Evolutionary conservation across 2,113 vertebrate genomes (phyloP), one percentile per base, ranked within the genome.

Genomic region (Albula goreensis): DNA sequence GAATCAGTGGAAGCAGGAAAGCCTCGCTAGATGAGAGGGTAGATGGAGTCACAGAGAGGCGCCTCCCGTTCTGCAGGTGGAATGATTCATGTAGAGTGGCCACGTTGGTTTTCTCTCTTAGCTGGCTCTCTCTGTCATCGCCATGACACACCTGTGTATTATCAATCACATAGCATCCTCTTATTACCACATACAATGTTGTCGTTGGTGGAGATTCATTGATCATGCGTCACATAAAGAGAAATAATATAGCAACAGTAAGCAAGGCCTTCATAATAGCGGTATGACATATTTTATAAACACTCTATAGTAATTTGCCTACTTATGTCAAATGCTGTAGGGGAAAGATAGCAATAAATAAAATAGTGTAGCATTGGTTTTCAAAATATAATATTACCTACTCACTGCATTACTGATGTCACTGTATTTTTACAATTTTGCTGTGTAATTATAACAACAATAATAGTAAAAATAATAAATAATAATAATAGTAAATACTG

Each of bases 1-100:
- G 50, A 78, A 66, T 85, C 83, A 74, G 49, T n/a, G 51, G 50
- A 52, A 5, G 17, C 0, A 52, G 19, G 31, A 4, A 60, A 41
- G 31, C 12, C 48, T 41, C 31, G 31, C 31, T 41, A 41, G 31
- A 41, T 41, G 31, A 41, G 31, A 41, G 31, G 31, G 31, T 6
- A 56, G 53, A 56, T 0, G 2, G 53, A 56, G 53, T 9, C 7
- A 56, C 7, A 6, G 53, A 22, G 60, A 66, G 60, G 2, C 22
- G n/a, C 9, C 74, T 17, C 83, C 70, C 51, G 52, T 50, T 60
- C 84, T 79, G 74, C 31, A n/a, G 83, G 52, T 78, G 25, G 57
- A 80, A 85, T 57, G 84, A 85, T 85, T 85, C 84, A 57, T 48
- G 31, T 41, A 12, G 77, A 5, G 51, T 25, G n/a, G 74, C 74